Evolutionary conservation across 2,888 invertebrate genomes (phyloP).

Genomic region (Cheiracanthium punctorium): DNA sequence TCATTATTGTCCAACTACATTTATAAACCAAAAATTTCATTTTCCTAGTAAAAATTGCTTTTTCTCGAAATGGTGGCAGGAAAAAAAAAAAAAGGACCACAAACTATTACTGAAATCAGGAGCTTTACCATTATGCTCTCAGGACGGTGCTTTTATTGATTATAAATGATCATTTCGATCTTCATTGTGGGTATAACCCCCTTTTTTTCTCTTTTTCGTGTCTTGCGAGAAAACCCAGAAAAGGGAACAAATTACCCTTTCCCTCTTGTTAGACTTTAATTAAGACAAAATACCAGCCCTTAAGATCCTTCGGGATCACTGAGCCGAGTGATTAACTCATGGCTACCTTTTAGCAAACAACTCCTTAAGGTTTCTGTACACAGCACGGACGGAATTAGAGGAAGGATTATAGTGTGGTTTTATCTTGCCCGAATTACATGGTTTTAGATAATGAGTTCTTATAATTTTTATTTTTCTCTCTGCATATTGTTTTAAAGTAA

Average conservation of each 20-base stretch:
- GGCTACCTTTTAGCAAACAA: constrained; percentile 49
- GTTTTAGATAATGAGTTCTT: constrained; percentile 15
- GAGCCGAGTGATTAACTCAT: constrained; percentile 58
- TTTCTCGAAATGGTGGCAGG: too few relatives aligned
- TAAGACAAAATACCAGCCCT: constrained; percentile 56
- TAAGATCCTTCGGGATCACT: constrained; percentile 52
- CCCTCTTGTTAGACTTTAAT: constrained; percentile 48
- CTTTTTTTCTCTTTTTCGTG: constrained; percentile 23
- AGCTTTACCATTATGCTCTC: neutral
- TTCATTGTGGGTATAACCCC: constrained; percentile 32
- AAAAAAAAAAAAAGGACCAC: too few relatives aligned
- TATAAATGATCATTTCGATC: neutral
- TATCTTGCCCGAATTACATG: constrained; percentile 8
- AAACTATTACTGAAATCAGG: too few relatives aligned
- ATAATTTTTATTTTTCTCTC: neutral
- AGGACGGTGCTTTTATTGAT: neutral
- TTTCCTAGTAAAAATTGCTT: too few relatives aligned
- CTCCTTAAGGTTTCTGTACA: constrained; percentile 31
- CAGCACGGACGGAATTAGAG: constrained; percentile 15
- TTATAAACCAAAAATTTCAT: too few relatives aligned
- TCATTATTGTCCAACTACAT: too few relatives aligned
- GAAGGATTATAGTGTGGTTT: constrained; percentile 13
- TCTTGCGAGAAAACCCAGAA: constrained; percentile 19
- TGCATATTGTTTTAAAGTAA: neutral
- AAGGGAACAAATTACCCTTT: constrained; percentile 30